Percentiles rank a stretch among this genome's conserved stretches.
These are phyloP conservation scores for Nesospiza acunhae DNA, from an alignment of 2,113 vertebrate species.

Conservation along the genomic window DNA sequence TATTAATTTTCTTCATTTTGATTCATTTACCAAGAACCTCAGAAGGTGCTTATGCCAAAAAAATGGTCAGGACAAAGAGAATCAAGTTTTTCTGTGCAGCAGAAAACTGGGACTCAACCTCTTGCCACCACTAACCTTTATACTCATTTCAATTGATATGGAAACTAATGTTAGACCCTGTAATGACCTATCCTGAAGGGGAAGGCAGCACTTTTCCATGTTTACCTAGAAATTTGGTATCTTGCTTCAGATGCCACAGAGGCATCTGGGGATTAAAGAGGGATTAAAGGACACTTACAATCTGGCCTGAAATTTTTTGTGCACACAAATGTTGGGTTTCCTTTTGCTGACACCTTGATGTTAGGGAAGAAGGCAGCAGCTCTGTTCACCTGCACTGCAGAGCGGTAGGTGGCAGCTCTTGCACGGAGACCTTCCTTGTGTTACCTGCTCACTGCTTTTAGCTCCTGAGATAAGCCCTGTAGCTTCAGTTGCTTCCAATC, in stretches of 20 bases:
- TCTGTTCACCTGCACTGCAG: background rate
- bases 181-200: background rate
- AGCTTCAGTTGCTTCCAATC: background rate
- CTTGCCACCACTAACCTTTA: background rate
- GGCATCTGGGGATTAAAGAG: too few relatives aligned
- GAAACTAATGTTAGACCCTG: background rate
- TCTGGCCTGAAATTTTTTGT: background rate
- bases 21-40: background rate
- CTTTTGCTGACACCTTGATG: background rate
- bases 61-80: background rate
- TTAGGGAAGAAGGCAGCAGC: background rate
- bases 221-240: background rate
- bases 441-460: background rate
- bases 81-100: background rate
- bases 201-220: background rate
- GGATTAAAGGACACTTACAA: background rate
- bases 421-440: rapidly evolving
- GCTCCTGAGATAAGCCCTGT: background rate
- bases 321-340: background rate
- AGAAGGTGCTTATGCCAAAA: background rate
- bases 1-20: background rate
- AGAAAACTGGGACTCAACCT: background rate
- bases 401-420: rapidly evolving
- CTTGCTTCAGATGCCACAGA: background rate
- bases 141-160: background rate